phyloP scores from a whole-genome alignment of 2,797 vertebrate species.

The Acrocephalus scirpaceus region DNA sequence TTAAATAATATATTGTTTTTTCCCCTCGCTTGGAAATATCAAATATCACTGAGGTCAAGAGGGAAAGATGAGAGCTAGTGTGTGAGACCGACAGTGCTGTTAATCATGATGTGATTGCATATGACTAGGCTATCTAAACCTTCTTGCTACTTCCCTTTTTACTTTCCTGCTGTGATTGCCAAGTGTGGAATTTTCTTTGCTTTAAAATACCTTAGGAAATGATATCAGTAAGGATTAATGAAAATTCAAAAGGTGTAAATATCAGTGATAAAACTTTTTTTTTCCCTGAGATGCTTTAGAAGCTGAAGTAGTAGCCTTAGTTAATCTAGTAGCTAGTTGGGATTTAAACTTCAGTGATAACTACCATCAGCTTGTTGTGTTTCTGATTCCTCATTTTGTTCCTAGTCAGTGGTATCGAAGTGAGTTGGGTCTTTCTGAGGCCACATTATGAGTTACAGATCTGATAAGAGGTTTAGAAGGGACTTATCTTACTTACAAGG shows the following conservation, averaged over 20 bases:
- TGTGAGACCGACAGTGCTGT: background rate
- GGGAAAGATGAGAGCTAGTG: background rate
- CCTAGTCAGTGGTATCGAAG: background rate
- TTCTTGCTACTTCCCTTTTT: background rate
- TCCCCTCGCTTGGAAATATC: background rate
- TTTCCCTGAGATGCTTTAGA: background rate
- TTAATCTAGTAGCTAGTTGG: background rate
- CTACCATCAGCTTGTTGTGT: background rate
- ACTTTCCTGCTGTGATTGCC: background rate
- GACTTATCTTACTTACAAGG: background rate
- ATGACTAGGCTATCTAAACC: background rate
- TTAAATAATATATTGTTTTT: background rate
- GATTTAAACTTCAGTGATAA: background rate
- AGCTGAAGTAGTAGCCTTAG: background rate
- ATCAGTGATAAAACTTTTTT: background rate
- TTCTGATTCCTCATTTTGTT: background rate
- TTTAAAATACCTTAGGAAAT: background rate
- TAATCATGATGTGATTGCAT: background rate
- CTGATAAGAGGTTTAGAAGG: background rate
- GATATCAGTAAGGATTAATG: background rate
- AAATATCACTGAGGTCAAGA: conserved; percentile 9
- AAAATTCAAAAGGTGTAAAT: background rate
- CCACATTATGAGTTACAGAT: background rate
- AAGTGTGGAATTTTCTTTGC: background rate
- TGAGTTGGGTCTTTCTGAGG: background rate